Evolutionary conservation across 2,888 invertebrate species (phyloP), one percentile per base, ranked within the genome.

Genomic region (Ormyrus nitidulus): DNA sequence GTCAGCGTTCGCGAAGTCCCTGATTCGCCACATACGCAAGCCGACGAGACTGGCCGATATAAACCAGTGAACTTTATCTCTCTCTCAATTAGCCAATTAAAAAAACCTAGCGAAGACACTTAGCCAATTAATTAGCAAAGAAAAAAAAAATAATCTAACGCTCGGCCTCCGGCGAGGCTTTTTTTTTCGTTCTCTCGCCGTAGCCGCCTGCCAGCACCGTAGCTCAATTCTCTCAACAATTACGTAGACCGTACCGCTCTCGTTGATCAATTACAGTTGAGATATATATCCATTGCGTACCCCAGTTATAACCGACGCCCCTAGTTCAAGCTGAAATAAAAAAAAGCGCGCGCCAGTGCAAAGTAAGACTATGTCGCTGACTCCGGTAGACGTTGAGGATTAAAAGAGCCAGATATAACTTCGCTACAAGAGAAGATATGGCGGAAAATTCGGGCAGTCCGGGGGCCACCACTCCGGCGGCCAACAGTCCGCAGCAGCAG

Each of bases 361-460:
- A 19, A 19, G 19, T 19, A 19, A 19, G 19, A 19, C 19, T 19
- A 19, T 19, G 19, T 19, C 19, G 19, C 19, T 19, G 19, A 19
- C 19, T 19, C 1, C 1, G 1, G 19, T 19, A 19, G 19, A 19
- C 19, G 19, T 19, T 19, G 1, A 19, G 19, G 19, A 19, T 19
- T 19, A 19, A 19, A 19, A 1, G 1, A 19, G 19, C 19, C 19
- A 1, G 19, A 19, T 19, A 19, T 19, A 19, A 19, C 19, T 19
- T 19, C 19, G 19, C 19, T 19, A 1, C 19, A 19, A 1, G 19
- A 19, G 58, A 53, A 72, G 58, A 46, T 83, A 90, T 90, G 90
- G 89, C 89, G 81, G 90, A 90, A 84, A 89, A 88, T 83, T 89
- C 89, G 84, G 88, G 87, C 73, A 90, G 90, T 82, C 89, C 89